Evolutionary conservation across 2,113 vertebrate genomes (phyloP), one percentile per base, ranked within the genome.

Genomic region (Rhinopomastus cyanomelas): DNA sequence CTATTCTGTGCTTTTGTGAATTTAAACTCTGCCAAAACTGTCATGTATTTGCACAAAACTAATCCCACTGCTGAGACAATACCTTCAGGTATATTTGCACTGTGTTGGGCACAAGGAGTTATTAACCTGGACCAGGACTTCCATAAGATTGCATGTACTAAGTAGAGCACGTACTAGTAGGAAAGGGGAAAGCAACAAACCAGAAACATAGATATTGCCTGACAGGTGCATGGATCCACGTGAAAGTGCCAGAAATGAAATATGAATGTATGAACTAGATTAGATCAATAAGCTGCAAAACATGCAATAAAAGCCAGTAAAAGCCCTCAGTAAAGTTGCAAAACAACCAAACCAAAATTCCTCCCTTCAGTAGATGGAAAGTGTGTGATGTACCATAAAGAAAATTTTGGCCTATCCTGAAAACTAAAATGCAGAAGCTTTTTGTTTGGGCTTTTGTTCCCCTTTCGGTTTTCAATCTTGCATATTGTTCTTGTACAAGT

Each of bases 361-460:
- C 14, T 39, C 8, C 17, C n/a, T 56, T 85, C 46, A 61, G 19
- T 16, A 78, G 56, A 52, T 29, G 74, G 73, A 29, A 23, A n/a
- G 27, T 52, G 3, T 15, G 18, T 61, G 52, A 52, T 19, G 13
- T 52, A 12, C 17, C 11, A 21, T 19, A 65, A 9, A 74, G 17
- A 75, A 82, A 74, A 57, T 37, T 16, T n/a, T 66, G 7, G 29
- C 8, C 12, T 48, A 34, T 27, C 12, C 34, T 39, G 39, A 85
- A 81, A 55, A 5, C 6, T 16, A 29, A 65, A 61, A 68, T 8
- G 17, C n/a, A 64, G 30, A 73, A 56, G 12, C 25, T 56, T 51
- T 32, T 17, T 8, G 1, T 12, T 44, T 53, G 22, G 3, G n/a
- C n/a, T n/a, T 5, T 8, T 0, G 6, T 39, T 68, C 51, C 32